phyloP scores from a whole-genome alignment of 2,113 vertebrate species.

The Mandrillus leucophaeus region DNA sequence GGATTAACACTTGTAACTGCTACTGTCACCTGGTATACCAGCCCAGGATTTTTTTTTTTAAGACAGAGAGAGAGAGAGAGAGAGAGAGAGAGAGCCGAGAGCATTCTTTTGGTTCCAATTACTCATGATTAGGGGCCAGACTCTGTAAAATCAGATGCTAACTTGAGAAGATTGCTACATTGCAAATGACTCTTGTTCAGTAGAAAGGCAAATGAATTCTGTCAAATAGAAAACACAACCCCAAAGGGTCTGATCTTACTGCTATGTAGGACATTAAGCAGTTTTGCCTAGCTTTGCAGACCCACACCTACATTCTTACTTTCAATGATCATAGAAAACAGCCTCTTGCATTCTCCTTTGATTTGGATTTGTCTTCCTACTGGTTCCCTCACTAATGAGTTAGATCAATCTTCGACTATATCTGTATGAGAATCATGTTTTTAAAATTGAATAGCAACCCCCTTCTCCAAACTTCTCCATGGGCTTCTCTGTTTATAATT shows the following conservation, averaged over 20 bases:
- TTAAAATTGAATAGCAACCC: neutral
- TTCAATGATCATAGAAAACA: neutral
- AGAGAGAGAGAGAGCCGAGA: no score
- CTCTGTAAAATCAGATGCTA: neutral
- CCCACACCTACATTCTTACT: neutral
- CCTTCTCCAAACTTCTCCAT: neutral
- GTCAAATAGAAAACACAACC: neutral
- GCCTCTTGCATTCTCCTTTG: neutral
- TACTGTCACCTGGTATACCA: neutral
- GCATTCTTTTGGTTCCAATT: neutral
- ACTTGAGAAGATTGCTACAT: neutral
- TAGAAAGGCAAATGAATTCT: slow-evolving; percentile 22
- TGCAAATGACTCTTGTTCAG: neutral
- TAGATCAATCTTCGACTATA: neutral
- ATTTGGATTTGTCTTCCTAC: neutral
- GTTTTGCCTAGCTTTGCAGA: neutral
- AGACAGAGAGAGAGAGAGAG: no score
- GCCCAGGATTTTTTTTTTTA: neutral
- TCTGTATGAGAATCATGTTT: neutral
- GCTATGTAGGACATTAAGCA: neutral
- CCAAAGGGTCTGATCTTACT: neutral
- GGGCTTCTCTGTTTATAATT: neutral
- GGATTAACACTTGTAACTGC: neutral
- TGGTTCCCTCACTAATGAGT: neutral
- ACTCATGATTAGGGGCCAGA: neutral